Evolutionary conservation across 2,113 vertebrate species (phyloP).

Genomic region (Syrmaticus mikado): DNA sequence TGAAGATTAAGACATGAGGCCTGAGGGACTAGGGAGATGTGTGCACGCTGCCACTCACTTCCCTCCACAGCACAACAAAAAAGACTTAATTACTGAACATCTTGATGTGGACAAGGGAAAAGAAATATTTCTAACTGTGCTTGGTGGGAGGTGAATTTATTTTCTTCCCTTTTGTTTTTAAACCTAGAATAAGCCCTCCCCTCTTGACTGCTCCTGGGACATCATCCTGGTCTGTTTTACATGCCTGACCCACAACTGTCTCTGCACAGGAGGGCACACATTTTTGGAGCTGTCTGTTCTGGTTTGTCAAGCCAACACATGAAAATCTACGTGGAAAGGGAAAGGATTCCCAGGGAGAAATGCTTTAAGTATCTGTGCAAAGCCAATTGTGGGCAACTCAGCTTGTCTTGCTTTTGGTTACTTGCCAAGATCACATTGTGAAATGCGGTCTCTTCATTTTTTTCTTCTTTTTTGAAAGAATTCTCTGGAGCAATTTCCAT

Average conservation of each 20-base stretch:
- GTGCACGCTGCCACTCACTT: background rate
- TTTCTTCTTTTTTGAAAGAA: background rate
- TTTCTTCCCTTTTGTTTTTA: background rate
- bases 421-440: background rate
- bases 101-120: background rate
- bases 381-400: background rate
- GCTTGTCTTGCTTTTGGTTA: background rate
- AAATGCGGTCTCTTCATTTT: background rate
- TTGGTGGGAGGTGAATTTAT: background rate
- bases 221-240: background rate
- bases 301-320: conserved; percentile 22
- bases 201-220: background rate
- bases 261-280: background rate
- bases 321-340: conserved; percentile 10
- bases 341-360: conserved; percentile 26
- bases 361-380: background rate
- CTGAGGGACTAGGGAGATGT: background rate
- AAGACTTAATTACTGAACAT: background rate
- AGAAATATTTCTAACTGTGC: background rate
- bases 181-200: background rate
- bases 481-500: background rate
- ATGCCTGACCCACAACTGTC: background rate
- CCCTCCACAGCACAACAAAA: background rate
- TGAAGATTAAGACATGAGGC: background rate
- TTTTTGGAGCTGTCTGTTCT: conserved; percentile 55